These are phyloP conservation scores for Spicauda simplicius DNA, from an alignment of 2,888 invertebrate genomes.

Conservation along the genomic window DNA sequence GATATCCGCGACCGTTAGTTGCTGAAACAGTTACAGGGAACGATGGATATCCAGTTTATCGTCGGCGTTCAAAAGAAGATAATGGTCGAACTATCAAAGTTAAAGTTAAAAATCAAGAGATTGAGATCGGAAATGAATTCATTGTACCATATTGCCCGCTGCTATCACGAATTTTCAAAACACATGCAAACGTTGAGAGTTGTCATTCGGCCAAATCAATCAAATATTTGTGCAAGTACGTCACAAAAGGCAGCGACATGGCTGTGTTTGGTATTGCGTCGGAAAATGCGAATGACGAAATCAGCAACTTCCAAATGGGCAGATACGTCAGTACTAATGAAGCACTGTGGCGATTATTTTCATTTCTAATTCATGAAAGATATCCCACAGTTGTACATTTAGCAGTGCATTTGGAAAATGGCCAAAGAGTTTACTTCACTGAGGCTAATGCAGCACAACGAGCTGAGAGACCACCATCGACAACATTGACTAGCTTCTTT, in stretches of 20 bases:
- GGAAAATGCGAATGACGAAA: conserved; percentile 47
- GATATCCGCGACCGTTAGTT: too few relatives aligned
- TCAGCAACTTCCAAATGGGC: conserved; percentile 48
- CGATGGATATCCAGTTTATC: too few relatives aligned
- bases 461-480: conserved; percentile 39
- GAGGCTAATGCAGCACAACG: conserved; percentile 38
- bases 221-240: conserved; percentile 54
- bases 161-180: conserved; percentile 43
- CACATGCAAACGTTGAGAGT: conserved; percentile 44
- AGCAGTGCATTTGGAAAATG: too few relatives aligned
- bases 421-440: too few relatives aligned
- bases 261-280: conserved; percentile 51
- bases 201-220: conserved; percentile 45
- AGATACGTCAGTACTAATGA: conserved; percentile 47
- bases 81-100: conserved; percentile 30
- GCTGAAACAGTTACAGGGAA: too few relatives aligned
- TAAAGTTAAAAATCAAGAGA: conserved; percentile 42
- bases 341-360: conserved; percentile 31
- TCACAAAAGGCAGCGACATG: conserved; percentile 64
- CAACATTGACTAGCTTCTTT: conserved; percentile 42
- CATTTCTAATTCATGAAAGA: too few relatives aligned
- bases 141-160: conserved; percentile 45
- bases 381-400: too few relatives aligned
- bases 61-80: too few relatives aligned
- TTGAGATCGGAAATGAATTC: conserved; percentile 42